These are phyloP conservation scores for Probaryconus sp. DNA, from an alignment of 1,140 invertebrate species.

Conservation along the genomic window DNA sequence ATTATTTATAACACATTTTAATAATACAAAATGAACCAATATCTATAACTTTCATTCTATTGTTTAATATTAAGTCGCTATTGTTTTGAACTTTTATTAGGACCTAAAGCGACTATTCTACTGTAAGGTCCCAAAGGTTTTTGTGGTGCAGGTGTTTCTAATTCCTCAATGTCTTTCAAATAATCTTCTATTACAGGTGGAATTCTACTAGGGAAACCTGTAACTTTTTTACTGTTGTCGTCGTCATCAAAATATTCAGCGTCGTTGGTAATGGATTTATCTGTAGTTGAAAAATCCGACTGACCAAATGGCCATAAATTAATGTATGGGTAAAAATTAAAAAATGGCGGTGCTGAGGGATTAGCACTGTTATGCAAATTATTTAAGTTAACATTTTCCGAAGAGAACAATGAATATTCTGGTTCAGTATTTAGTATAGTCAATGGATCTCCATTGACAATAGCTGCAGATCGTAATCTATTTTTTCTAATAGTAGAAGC, in stretches of 20 bases:
- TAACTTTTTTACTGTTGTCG: not conserved
- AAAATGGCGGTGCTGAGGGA: too few relatives aligned
- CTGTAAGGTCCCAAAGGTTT: not conserved
- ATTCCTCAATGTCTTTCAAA: slow-evolving; percentile 26
- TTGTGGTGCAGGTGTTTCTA: slow-evolving; percentile 29
- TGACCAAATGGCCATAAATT: too few relatives aligned
- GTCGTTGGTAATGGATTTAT: too few relatives aligned
- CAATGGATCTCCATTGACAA: slow-evolving; percentile 7
- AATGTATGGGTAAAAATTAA: too few relatives aligned
- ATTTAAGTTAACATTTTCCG: too few relatives aligned
- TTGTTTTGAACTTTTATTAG: not conserved
- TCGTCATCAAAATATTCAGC: not conserved
- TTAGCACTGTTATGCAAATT: not conserved
- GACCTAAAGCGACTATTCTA: slow-evolving; percentile 15
- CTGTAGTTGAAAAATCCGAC: too few relatives aligned
- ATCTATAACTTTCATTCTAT: too few relatives aligned
- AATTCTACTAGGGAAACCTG: slow-evolving; percentile 23
- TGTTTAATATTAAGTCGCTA: too few relatives aligned
- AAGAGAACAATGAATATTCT: too few relatives aligned
- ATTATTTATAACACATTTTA: too few relatives aligned
- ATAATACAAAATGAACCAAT: too few relatives aligned
- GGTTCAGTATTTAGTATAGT: too few relatives aligned
- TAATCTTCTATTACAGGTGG: slow-evolving; percentile 7
- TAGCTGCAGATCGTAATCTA: slow-evolving; percentile 1
- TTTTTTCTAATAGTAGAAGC: slow-evolving; percentile 14